A percentile compares a stretch with the other conserved stretches of the same genome.
These are phyloP conservation scores for Amazona guildingii DNA, from an alignment of 2,113 vertebrate species.

Conservation along the genomic window DNA sequence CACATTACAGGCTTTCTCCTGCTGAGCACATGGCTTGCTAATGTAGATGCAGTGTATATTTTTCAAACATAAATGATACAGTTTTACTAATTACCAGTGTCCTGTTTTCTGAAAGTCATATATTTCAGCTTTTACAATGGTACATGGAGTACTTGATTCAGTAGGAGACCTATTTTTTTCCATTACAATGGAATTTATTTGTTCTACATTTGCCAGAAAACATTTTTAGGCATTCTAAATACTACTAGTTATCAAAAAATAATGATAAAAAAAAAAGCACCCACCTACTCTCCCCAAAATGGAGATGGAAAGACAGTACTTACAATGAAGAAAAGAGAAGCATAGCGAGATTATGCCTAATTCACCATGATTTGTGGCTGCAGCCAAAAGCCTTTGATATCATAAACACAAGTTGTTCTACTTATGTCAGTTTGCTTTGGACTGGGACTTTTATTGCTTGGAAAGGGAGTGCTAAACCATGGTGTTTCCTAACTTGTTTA, in stretches of 20 bases:
- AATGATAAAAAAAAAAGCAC: fast-evolving
- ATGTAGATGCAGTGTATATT: background rate
- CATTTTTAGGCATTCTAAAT: background rate
- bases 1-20: background rate
- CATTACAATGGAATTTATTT: background rate
- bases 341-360: background rate
- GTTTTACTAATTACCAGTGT: background rate
- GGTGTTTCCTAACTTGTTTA: background rate
- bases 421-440: background rate
- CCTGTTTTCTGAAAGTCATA: background rate
- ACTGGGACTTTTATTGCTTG: background rate
- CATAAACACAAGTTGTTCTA: background rate
- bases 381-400: background rate
- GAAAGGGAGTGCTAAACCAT: background rate
- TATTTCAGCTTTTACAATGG: background rate
- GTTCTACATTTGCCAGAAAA: background rate
- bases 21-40: background rate
- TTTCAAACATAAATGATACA: background rate
- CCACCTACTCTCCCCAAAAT: no score
- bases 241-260: background rate
- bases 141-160: background rate
- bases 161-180: background rate
- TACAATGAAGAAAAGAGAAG: background rate
- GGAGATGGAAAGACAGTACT: background rate
- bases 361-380: background rate